Conservation (phyloP, 2,113 vertebrate genomes). For the Pelecanoides urinatrix region DNA sequence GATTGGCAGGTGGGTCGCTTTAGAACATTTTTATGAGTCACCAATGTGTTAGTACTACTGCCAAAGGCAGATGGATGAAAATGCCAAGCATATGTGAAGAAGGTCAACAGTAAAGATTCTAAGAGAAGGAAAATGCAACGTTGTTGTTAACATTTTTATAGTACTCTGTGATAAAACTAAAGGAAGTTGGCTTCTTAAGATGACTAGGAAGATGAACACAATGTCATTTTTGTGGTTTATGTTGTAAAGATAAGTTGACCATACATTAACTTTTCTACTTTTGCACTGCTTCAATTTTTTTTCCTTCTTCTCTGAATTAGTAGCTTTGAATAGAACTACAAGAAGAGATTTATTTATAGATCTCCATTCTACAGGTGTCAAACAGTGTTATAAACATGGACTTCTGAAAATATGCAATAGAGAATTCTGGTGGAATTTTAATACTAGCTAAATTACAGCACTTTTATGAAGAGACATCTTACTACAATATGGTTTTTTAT, state of each 20-base stretch:
- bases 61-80: conserved; percentile 31
- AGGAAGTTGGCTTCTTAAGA: background rate
- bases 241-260: background rate
- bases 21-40: conserved; percentile 8
- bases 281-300: background rate
- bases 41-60: background rate
- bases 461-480: background rate
- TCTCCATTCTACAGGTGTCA: background rate
- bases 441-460: background rate
- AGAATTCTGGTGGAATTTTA: background rate
- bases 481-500: background rate
- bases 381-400: background rate
- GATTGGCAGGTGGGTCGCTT: background rate
- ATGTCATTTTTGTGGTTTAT: background rate
- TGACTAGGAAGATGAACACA: background rate
- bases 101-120: conserved; percentile 15
- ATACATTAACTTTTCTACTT: background rate
- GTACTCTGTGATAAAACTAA: background rate
- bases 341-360: background rate
- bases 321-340: background rate
- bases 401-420: background rate
- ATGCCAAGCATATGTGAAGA: conserved; percentile 37
- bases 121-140: background rate
- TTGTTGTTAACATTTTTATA: background rate
- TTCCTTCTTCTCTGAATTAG: background rate